A percentile compares a stretch with the other conserved stretches of the same genome.
phyloP scores from a whole-genome alignment of 2,113 vertebrate genomes.

The Leuciscus idus region DNA sequence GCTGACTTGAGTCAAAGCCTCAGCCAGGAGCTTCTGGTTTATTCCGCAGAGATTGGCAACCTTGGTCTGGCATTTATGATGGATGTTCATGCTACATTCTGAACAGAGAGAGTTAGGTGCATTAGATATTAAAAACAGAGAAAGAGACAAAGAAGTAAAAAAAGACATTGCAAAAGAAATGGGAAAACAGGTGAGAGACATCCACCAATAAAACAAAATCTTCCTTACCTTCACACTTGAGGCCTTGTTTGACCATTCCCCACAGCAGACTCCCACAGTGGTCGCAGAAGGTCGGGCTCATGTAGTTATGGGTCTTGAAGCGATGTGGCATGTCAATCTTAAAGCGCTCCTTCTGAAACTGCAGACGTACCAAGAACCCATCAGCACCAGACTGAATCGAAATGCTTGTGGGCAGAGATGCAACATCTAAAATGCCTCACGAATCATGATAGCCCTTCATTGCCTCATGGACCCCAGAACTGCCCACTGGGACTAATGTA shows the following conservation, averaged over 20 bases:
- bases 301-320: slow-evolving; percentile 95
- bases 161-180: neutral
- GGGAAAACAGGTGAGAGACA: neutral
- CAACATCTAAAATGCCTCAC: slow-evolving; percentile 39
- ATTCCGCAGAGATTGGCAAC: slow-evolving; percentile 98
- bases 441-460: slow-evolving; percentile 40
- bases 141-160: neutral
- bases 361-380: slow-evolving; percentile 54
- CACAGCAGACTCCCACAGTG: slow-evolving; percentile 98
- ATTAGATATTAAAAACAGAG: neutral
- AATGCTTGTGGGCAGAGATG: neutral
- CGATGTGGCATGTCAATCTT: slow-evolving; percentile 99
- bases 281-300: slow-evolving; percentile 99
- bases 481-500: neutral
- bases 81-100: slow-evolving; percentile 97
- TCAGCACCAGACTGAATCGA: neutral
- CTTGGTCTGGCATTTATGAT: slow-evolving; percentile 96
- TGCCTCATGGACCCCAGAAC: neutral
- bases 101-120: slow-evolving; percentile 39
- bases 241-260: slow-evolving; percentile 95
- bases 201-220: neutral
- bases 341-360: slow-evolving; percentile 99
- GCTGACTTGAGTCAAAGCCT: slow-evolving; percentile 95
- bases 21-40: slow-evolving; percentile 97
- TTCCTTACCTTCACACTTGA: slow-evolving; percentile 95